Base-by-base conservation (phyloP, 2,888 invertebrate genomes). In the Agrochola lota region DNA sequence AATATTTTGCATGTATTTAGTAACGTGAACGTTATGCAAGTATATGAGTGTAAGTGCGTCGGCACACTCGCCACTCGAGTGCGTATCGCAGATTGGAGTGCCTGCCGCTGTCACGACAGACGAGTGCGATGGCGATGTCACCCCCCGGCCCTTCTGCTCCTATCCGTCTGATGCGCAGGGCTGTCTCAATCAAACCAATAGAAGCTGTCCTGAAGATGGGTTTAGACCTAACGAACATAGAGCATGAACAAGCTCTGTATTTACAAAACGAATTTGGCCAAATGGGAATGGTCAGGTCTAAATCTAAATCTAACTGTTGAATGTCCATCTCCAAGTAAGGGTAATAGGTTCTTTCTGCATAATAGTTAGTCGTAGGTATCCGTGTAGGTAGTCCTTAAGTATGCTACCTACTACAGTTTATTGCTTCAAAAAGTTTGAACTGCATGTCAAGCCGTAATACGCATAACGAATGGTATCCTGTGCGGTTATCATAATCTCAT, bases 11-110 rank as follows among this genome's bases (percentile, higher is more conserved):
- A 79, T 73, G 78, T 78, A 70, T 71, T 76, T 69, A 67, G 77
- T 64, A 62, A 75, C 66, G 66, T 77, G 80, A 78, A 78, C 66
- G 72, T 77, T 59, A 55, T 73, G 46, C 43, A 55, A 46, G 52
- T 66, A 26, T 62, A 55, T 23, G 66, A 49, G 81, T 78, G 72
- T 74, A 72, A 73, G 84, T 84, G 83, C 85, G 75, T 82, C 87
- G 84, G 87, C 87, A 88, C 90, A 91, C 79, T 69, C 85, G 80
- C 88, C 88, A 88, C 90, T 91, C 79, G 87, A 91, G 89, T 88
- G 87, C 90, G 89, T 91, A 90, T 90, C 90, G 88, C 84, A 88
- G 88, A 89, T 87, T 91, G 87, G 89, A 92, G 93, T 91, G 90
- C 83, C 88, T 90, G 91, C 86, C 89, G 87, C 84, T 87, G 91